Percentiles rank a stretch among this genome's conserved stretches.
These are phyloP conservation scores for Nixonia krombeini DNA, from an alignment of 1,140 invertebrate genomes.

Conservation along the genomic window DNA sequence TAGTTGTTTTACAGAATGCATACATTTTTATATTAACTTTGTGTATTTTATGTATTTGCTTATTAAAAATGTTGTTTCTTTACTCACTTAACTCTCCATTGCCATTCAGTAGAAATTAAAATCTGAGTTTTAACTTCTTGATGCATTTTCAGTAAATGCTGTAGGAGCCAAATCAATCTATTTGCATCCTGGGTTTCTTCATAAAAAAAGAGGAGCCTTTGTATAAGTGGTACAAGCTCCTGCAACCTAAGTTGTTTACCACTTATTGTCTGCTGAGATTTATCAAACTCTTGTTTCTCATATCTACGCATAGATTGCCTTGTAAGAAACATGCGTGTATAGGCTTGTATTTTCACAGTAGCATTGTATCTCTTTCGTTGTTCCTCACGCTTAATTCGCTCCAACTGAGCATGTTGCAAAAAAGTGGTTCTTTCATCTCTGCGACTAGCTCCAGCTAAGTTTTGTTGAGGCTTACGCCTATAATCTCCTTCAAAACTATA, in stretches of 20 bases:
- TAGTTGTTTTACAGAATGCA: too few species aligned
- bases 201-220: slow-evolving; percentile 85
- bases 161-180: slow-evolving; percentile 78
- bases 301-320: slow-evolving; percentile 78
- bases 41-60: too few species aligned
- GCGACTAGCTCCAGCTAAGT: slow-evolving; percentile 88
- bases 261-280: slow-evolving; percentile 68
- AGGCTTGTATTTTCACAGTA: slow-evolving; percentile 83
- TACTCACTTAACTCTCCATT: slow-evolving; percentile 75
- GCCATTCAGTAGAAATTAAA: slow-evolving; percentile 71
- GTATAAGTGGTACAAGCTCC: slow-evolving; percentile 73
- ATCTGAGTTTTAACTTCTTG: slow-evolving; percentile 72
- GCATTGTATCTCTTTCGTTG: slow-evolving; percentile 78
- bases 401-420: slow-evolving; percentile 84
- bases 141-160: slow-evolving; percentile 75
- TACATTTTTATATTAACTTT: too few species aligned
- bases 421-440: slow-evolving; percentile 83
- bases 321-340: slow-evolving; percentile 81
- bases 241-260: slow-evolving; percentile 70
- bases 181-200: slow-evolving; percentile 77
- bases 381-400: slow-evolving; percentile 88
- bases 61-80: too few species aligned
- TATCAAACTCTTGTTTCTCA: slow-evolving; percentile 80
- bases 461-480: slow-evolving; percentile 88
- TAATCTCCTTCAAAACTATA: slow-evolving; percentile 90